Conservation (phyloP, 2,113 vertebrate species). For the Entelurus aequoreus region DNA sequence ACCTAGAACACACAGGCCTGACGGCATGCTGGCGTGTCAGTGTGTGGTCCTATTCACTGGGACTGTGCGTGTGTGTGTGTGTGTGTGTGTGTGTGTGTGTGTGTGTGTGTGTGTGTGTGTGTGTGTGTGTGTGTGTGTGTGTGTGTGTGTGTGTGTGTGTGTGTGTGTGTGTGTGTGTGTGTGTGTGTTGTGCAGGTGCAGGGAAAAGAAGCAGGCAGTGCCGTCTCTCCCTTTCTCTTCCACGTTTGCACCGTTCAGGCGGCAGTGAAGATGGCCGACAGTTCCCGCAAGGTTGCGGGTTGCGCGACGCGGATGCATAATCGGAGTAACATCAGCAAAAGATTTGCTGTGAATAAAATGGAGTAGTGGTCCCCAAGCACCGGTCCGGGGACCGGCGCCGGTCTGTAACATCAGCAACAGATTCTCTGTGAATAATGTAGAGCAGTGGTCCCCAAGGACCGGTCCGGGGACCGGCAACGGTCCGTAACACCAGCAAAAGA, state of each 20-base stretch:
- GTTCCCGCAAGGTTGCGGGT: not conserved
- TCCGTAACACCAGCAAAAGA: no score
- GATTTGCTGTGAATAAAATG: no score
- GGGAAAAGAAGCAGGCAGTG: slow-evolving; percentile 1
- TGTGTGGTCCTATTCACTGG: slow-evolving; percentile 95
- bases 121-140: slow-evolving; percentile 11
- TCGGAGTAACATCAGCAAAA: not conserved
- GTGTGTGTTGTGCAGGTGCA: slow-evolving; percentile 5
- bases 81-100: not conserved
- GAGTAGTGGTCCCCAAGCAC: no score
- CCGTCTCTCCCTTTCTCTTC: not conserved
- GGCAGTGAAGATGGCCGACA: slow-evolving; percentile 25
- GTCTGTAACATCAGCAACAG: no score
- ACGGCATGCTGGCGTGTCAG: slow-evolving; percentile 93
- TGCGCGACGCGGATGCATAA: slow-evolving; percentile 2
- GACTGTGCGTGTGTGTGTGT: slow-evolving; percentile 25
- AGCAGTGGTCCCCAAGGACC: no score
- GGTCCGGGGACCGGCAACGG: no score
- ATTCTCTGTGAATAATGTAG: no score
- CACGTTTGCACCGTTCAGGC: slow-evolving; percentile 15
- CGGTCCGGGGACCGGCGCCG: no score
- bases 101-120: not conserved
- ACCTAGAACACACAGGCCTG: slow-evolving; percentile 64
- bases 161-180: no score
- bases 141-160: slow-evolving; percentile 13